A percentile compares a stretch with the other conserved stretches of the same genome.
These are phyloP conservation scores for Hirtodrosophila histrioides DNA, from an alignment of 2,888 invertebrate species.

Conservation along the genomic window DNA sequence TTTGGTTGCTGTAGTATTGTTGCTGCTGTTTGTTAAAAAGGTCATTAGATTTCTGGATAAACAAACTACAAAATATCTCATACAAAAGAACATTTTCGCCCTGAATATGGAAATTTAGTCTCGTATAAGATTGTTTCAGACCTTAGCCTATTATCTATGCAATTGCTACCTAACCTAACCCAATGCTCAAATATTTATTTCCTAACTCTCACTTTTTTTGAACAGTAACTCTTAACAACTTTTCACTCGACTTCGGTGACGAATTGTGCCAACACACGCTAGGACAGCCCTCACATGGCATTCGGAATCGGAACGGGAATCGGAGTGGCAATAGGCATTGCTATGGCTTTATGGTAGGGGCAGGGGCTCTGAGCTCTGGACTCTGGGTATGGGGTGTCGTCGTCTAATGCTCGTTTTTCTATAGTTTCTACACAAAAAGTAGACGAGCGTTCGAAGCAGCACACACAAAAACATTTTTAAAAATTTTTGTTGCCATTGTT, in stretches of 20 bases:
- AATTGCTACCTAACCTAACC: constrained; percentile 7
- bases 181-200: constrained; percentile 17
- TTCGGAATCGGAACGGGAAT: constrained; percentile 15
- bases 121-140: too few relatives aligned
- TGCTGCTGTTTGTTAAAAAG: too few relatives aligned
- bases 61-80: too few relatives aligned
- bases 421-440: constrained; percentile 70
- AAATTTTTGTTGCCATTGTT: constrained; percentile 74
- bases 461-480: constrained; percentile 64
- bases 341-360: constrained; percentile 41
- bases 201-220: constrained; percentile 33
- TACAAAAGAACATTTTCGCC: too few relatives aligned
- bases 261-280: constrained; percentile 63
- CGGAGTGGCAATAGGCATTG: constrained; percentile 34
- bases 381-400: constrained; percentile 37
- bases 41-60: too few relatives aligned
- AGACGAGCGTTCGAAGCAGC: constrained; percentile 22
- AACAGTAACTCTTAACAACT: constrained; percentile 39
- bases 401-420: constrained; percentile 53
- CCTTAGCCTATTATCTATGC: neutral
- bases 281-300: constrained; percentile 41
- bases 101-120: too few relatives aligned
- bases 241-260: constrained; percentile 52
- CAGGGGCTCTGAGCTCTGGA: constrained; percentile 19
- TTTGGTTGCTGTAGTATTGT: too few relatives aligned